Evolutionary conservation across 1,140 invertebrate species (phyloP).

Genomic region (Drosophila kanapiae): DNA sequence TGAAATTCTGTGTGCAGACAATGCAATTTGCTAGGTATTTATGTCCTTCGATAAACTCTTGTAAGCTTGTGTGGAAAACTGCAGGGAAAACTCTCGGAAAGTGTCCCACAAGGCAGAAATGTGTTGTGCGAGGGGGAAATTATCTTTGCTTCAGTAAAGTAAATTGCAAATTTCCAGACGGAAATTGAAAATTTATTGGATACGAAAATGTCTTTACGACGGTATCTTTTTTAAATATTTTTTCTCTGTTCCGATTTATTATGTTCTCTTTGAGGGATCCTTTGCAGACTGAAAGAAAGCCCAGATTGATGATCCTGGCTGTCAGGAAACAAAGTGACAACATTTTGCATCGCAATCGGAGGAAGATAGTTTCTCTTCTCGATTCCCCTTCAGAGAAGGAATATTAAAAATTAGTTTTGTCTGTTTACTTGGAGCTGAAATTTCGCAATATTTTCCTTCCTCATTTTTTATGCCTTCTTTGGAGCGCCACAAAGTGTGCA

Average conservation of each 20-base stretch:
- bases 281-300: conserved; percentile 1
- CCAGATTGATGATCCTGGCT: conserved; percentile 45
- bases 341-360: conserved; percentile 57
- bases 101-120: conserved; percentile 29
- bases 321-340: conserved; percentile 57
- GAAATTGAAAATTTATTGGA: conserved; percentile 73
- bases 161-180: conserved; percentile 65
- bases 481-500: conserved; percentile 51
- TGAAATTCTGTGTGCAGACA: conserved; percentile 19
- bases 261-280: not conserved
- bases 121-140: conserved; percentile 26
- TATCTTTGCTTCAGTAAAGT: conserved; percentile 54
- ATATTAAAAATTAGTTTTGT: conserved; percentile 69
- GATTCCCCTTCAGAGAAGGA: not conserved
- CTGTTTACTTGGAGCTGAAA: conserved; percentile 53
- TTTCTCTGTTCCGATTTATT: not conserved
- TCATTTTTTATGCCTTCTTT: conserved; percentile 38
- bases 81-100: conserved; percentile 33
- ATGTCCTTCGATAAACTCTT: conserved; percentile 28
- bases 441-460: conserved; percentile 34
- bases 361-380: conserved; percentile 3
- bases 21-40: conserved; percentile 40
- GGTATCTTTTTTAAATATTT: not conserved
- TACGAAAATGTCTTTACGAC: conserved; percentile 44
- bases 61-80: conserved; percentile 35